A percentile compares a stretch with the other conserved stretches of the same genome.
Evolutionary conservation across 2,797 vertebrate species (phyloP).

Genomic region (Xiphorhynchus erythropygius): DNA sequence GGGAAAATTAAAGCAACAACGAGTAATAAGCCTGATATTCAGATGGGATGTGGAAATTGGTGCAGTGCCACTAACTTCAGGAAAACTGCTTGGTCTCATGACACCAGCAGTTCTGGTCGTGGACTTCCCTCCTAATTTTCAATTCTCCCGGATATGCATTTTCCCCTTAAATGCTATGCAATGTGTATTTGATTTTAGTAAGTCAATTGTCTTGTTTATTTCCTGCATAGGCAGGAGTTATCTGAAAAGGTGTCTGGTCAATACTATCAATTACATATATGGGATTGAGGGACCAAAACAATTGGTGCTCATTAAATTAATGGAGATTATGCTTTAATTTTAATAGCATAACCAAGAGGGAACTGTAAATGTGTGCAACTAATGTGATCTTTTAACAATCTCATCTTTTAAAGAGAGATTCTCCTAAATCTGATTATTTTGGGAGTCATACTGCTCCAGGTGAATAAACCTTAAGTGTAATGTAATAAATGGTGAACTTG

Average conservation of each 20-base stretch:
- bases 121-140: not conserved
- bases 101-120: not conserved
- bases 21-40: not conserved
- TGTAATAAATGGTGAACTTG: not conserved
- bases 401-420: not conserved
- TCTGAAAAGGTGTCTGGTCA: not conserved
- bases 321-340: not conserved
- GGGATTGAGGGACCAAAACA: not conserved
- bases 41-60: not conserved
- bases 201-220: not conserved
- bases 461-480: not conserved
- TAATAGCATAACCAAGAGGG: not conserved
- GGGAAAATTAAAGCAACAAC: not conserved
- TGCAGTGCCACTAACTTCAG: not conserved
- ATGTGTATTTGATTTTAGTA: not conserved
- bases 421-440: not conserved
- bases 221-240: not conserved
- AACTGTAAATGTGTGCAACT: not conserved
- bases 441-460: not conserved
- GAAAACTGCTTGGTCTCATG: not conserved
- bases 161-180: not conserved
- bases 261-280: not conserved
- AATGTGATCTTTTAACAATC: not conserved
- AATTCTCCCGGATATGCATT: not conserved
- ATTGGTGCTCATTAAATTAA: not conserved